Conservation (phyloP, 2,888 invertebrate species). For the Tryphoninae sp. region DNA sequence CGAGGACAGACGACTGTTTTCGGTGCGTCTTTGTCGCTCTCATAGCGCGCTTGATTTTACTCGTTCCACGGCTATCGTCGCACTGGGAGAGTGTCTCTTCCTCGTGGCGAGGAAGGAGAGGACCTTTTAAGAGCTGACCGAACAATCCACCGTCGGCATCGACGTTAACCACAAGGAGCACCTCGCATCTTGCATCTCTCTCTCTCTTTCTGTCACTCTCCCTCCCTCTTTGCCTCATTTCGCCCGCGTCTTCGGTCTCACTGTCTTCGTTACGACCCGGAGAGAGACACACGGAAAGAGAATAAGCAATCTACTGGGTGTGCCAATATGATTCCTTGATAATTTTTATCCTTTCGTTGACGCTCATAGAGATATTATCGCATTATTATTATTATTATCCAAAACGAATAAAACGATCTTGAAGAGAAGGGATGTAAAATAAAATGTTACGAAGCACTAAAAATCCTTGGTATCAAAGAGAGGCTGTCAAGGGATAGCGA, state of each 20-base stretch:
- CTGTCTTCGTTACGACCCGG: conserved; percentile 5
- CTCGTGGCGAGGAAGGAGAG: conserved; percentile 20
- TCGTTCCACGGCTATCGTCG: conserved; percentile 26
- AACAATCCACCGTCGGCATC: conserved; percentile 71
- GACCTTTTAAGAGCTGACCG: conserved; percentile 66
- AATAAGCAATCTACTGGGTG: conserved; percentile 37
- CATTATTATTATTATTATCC: neutral
- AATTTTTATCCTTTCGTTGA: neutral
- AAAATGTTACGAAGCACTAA: conserved; percentile 32
- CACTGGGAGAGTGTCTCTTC: conserved; percentile 9
- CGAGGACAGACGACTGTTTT: conserved; percentile 21
- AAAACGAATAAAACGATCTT: conserved; percentile 9
- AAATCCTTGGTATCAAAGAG: neutral
- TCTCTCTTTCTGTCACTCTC: conserved; percentile 36
- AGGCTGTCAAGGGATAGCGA: neutral
- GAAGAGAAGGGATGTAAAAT: conserved; percentile 17
- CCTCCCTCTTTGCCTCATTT: conserved; percentile 28
- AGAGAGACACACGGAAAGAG: conserved; percentile 2
- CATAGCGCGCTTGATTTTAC: conserved; percentile 46
- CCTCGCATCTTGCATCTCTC: conserved; percentile 23
- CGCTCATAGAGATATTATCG: neutral
- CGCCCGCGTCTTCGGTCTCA: neutral
- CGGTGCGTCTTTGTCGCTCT: neutral
- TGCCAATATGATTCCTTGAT: conserved; percentile 24
- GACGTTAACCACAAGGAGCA: conserved; percentile 73